Evolutionary conservation across 2,113 vertebrate species (phyloP).

Genomic region (Channa argus): DNA sequence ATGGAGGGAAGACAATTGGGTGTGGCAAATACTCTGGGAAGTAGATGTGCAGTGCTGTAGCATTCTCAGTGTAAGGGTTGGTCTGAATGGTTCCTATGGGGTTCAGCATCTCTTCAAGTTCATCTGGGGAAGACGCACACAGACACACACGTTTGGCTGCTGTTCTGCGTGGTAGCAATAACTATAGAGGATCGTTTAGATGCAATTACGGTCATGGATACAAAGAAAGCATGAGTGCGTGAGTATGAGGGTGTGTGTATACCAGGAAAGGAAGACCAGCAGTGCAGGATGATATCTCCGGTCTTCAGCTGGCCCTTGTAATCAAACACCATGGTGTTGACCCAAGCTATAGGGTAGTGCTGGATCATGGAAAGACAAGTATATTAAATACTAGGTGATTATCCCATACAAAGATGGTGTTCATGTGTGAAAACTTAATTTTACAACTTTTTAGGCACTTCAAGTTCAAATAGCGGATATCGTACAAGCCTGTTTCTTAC

Average conservation of each 20-base stretch:
- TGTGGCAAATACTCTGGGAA: constrained; percentile 91
- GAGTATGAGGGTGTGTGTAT: constrained; percentile 3
- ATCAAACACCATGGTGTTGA: constrained; percentile 99
- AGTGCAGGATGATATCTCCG: constrained; percentile 91
- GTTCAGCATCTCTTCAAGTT: constrained; percentile 99
- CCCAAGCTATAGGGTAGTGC: constrained; percentile 99
- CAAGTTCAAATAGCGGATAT: too few species aligned
- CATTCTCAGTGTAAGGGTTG: constrained; percentile 97
- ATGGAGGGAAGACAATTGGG: constrained; percentile 91
- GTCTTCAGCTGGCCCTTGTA: constrained; percentile 96
- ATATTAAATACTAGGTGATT: not conserved
- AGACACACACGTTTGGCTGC: not conserved
- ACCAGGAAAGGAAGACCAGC: constrained; percentile 99
- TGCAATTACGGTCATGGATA: constrained; percentile 1
- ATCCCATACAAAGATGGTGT: not conserved
- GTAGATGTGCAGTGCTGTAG: constrained; percentile 92
- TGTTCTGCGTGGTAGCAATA: not conserved
- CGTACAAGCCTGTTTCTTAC: constrained; percentile 71
- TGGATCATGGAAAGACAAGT: constrained; percentile 61
- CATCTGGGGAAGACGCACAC: constrained; percentile 84
- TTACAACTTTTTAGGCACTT: too few species aligned
- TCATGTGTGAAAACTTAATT: not conserved
- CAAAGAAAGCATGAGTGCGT: not conserved
- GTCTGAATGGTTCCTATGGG: constrained; percentile 97
- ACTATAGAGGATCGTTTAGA: not conserved